Conservation (phyloP, 2,113 vertebrate genomes). For the Gracilinanus agilis region DNA sequence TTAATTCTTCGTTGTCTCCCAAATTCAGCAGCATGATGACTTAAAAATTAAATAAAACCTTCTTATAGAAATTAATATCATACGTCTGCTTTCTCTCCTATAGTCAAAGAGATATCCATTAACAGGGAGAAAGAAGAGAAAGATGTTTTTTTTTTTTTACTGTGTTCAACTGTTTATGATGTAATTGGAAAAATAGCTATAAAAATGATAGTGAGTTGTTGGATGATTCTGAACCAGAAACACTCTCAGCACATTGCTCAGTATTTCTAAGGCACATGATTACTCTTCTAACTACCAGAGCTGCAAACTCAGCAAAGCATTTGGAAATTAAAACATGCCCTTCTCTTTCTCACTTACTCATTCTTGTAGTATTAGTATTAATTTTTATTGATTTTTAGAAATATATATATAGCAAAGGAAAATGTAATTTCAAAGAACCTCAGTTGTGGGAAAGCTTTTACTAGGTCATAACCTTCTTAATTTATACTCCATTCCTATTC, state of each 20-base stretch:
- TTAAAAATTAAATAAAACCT: not conserved
- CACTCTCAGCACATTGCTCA: accelerated
- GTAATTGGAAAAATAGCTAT: not conserved
- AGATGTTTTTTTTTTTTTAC: not conserved
- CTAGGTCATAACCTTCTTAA: conserved; percentile 57
- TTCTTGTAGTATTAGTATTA: conserved; percentile 58
- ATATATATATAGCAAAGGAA: conserved; percentile 34
- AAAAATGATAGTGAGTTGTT: accelerated
- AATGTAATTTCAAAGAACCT: conserved; percentile 51
- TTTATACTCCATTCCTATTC: conserved; percentile 56
- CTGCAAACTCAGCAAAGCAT: conserved; percentile 34
- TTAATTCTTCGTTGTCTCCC: not conserved
- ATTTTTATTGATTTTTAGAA: conserved; percentile 73
- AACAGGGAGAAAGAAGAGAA: not conserved
- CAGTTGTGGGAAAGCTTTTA: conserved; percentile 58
- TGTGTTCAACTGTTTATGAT: not conserved
- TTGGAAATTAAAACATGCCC: not conserved
- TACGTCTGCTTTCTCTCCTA: not conserved
- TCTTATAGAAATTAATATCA: not conserved
- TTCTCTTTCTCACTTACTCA: not conserved
- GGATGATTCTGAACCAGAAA: not conserved
- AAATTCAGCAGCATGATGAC: not conserved
- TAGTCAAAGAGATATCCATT: not conserved
- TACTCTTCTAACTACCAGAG: accelerated
- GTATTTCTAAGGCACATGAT: accelerated